These are phyloP conservation scores for Monomorium pharaonis DNA, from an alignment of 1,140 invertebrate species.

Conservation along the genomic window DNA sequence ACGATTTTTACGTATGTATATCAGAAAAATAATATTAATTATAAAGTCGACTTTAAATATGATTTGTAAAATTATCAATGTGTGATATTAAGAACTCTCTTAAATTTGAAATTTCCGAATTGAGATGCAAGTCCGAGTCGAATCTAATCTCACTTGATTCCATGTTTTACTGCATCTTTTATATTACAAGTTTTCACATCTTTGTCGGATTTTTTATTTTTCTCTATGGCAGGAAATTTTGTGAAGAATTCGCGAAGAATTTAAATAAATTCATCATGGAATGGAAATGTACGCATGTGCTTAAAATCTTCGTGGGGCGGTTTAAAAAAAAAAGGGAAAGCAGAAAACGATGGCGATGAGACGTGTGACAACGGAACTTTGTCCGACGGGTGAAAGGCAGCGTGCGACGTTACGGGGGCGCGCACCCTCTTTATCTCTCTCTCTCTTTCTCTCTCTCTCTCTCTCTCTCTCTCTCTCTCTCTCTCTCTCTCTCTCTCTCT, in stretches of 20 bases:
- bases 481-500: not conserved
- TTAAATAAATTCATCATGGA: not conserved
- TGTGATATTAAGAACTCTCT: no score
- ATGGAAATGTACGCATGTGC: not conserved
- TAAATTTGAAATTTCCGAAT: no score
- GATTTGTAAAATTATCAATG: no score
- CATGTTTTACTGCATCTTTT: no score
- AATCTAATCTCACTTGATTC: no score
- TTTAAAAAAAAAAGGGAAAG: not conserved
- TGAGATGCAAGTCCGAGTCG: no score
- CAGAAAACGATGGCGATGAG: not conserved
- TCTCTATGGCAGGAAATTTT: not conserved
- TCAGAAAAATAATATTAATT: no score
- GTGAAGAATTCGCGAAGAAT: not conserved
- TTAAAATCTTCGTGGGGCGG: no score
- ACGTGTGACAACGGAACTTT: not conserved
- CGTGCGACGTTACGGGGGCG: not conserved
- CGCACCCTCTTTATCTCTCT: slow-evolving; percentile 17
- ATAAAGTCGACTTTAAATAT: no score
- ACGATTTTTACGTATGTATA: no score
- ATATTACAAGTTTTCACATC: no score
- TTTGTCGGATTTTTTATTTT: not conserved
- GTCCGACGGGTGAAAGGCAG: slow-evolving; percentile 7
- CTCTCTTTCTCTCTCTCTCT: not conserved
- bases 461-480: not conserved